Evolutionary conservation across 2,113 vertebrate genomes (phyloP), one percentile per base, ranked within the genome.

Genomic region (Ramphastos sulfuratus): DNA sequence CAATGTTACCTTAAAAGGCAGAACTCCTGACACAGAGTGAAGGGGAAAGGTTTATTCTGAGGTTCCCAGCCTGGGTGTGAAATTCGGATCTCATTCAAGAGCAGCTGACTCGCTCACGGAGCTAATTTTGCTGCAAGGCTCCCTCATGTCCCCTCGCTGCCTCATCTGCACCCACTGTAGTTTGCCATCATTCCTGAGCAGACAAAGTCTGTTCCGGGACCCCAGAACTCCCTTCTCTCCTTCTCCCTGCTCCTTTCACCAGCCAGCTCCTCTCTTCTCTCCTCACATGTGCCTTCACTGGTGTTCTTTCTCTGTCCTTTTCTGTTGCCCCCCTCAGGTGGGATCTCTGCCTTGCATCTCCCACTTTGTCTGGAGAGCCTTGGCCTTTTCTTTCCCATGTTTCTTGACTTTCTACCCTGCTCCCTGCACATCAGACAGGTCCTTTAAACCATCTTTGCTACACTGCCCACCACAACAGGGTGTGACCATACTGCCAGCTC

Each of bases 21-120:
- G 79, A 65, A 55, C 85, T 92, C 73, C 86, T 94, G 94, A 94
- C 0, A 23, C 78, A 60, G 64, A 70, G 82, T 50, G 61, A 91
- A 93, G 85, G 28, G 58, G 56, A 65, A 69, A 85, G 72, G 69
- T 96, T 93, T 96, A 92, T 96, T 96, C 89, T 85, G 85, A 91
- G 85, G 91, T 82, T 92, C 89, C 59, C 91, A 95, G 89, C 85
- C 17, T 54, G 83, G 77, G 82, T 95, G 93, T 93, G 93, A 95
- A 95, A 92, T 91, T 90, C 78, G 82, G 72, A 87, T 92, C 65
- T 88, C 89, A 89, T 96, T 95, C 87, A 92, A 33, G 52, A 95
- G 82, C 87, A 71, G 75, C 77, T 89, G 77, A 71, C 71, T 89
- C 0, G 15, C 80, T 87, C 61, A 48, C 48, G 44, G 91, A 90